A percentile compares a stretch with the other conserved stretches of the same genome.
Evolutionary conservation across 2,113 vertebrate genomes (phyloP).

Genomic region (Psilopogon haemacephalus): DNA sequence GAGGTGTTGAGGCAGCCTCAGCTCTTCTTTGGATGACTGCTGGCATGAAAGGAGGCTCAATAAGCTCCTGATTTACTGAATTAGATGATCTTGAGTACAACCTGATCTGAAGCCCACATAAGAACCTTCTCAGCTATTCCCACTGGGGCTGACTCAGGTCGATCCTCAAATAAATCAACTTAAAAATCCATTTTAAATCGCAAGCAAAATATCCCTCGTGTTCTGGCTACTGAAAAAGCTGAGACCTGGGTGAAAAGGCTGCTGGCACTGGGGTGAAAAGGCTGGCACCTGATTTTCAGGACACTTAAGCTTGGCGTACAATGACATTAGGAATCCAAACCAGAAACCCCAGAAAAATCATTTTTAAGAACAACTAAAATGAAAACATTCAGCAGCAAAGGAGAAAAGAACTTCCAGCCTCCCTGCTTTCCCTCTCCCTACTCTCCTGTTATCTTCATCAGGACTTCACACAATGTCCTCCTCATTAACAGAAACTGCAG

Average conservation of each 20-base stretch:
- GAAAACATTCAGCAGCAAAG: neutral
- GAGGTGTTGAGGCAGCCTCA: neutral
- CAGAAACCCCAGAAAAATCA: neutral
- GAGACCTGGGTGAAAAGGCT: no score
- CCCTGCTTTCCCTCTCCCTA: neutral
- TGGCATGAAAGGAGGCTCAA: neutral
- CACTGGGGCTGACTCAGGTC: neutral
- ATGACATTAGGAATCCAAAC: neutral
- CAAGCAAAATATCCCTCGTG: neutral
- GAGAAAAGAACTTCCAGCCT: neutral
- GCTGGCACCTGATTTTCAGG: neutral
- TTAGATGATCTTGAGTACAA: neutral
- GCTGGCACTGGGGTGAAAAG: no score
- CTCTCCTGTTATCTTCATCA: no score
- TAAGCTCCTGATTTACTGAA: neutral
- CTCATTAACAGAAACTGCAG: no score
- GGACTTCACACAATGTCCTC: no score
- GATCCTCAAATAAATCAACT: neutral
- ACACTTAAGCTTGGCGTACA: neutral
- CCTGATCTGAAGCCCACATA: neutral
- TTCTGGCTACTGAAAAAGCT: neutral
- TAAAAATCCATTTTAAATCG: slow-evolving; percentile 12
- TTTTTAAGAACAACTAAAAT: neutral
- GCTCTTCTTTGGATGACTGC: neutral
- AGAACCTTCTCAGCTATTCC: neutral